A percentile compares a stretch with the other conserved stretches of the same genome.
Conservation (phyloP, 2,797 vertebrate genomes). For the Melopsittacus undulatus region DNA sequence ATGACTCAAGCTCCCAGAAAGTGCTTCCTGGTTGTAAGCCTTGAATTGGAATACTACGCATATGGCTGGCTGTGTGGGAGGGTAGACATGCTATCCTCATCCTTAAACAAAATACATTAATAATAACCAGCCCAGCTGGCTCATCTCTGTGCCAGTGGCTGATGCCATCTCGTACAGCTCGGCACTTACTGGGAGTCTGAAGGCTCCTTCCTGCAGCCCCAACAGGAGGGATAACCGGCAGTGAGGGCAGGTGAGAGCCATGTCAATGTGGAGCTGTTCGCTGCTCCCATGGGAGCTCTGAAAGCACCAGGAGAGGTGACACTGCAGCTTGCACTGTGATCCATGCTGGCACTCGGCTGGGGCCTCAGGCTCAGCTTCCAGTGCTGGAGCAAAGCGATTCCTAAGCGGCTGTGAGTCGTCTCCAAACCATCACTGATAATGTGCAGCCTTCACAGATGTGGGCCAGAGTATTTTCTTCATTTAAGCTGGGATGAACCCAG, state of each 20-base stretch:
- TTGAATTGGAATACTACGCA: rapidly evolving
- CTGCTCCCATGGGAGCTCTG: neutral
- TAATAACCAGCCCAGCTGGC: neutral
- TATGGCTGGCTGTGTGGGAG: neutral
- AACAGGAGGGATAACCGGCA: neutral
- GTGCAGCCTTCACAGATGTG: rapidly evolving
- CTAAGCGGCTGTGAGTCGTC: neutral
- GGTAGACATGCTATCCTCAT: neutral
- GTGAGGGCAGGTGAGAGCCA: neutral
- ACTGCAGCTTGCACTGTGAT: neutral
- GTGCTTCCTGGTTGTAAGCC: neutral
- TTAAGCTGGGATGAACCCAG: neutral
- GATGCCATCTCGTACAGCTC: neutral
- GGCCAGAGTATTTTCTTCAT: neutral
- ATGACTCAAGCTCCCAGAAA: neutral
- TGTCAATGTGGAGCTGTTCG: neutral
- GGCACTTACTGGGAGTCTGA: neutral
- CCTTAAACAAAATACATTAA: neutral
- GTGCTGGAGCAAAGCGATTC: neutral
- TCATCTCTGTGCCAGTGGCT: neutral
- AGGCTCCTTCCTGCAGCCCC: neutral
- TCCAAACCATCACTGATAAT: neutral
- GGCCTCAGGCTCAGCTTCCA: neutral
- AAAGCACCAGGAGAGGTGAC: neutral
- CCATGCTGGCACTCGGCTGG: rapidly evolving